Percentiles rank a stretch among this genome's conserved stretches.
Evolutionary conservation across 2,797 vertebrate genomes (phyloP).

Genomic region (Semaprochilodus insignis): DNA sequence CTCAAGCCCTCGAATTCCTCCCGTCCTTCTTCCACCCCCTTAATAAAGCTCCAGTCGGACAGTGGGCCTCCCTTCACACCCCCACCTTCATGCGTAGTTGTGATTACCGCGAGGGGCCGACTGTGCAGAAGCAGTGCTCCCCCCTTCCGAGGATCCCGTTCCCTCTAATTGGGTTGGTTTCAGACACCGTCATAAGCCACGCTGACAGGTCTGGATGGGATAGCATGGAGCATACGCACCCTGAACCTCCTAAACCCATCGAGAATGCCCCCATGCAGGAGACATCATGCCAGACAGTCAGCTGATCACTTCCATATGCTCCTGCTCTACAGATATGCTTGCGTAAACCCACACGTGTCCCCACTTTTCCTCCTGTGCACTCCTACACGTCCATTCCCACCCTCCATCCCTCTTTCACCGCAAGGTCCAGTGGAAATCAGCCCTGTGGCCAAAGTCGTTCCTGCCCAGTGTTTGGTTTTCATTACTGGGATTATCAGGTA

Average conservation of each 20-base stretch:
- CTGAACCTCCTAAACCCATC: conserved; percentile 20
- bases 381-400: conserved; percentile 32
- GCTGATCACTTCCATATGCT: conserved; percentile 61
- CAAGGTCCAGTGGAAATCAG: conserved; percentile 34
- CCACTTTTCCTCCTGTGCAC: conserved; percentile 19
- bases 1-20: conserved; percentile 48
- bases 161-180: conserved; percentile 47
- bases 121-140: conserved; percentile 34
- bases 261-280: conserved; percentile 42
- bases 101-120: conserved; percentile 38
- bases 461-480: conserved; percentile 46
- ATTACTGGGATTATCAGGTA: conserved; percentile 53
- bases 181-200: conserved; percentile 39
- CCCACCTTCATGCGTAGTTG: conserved; percentile 21
- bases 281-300: conserved; percentile 46
- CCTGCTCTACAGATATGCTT: conserved; percentile 13
- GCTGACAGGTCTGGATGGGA: conserved; percentile 38
- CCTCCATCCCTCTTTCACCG: conserved; percentile 33
- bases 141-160: conserved; percentile 35
- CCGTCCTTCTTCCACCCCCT: conserved; percentile 27
- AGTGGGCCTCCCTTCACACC: conserved; percentile 7
- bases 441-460: conserved; percentile 45
- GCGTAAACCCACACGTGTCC: conserved; percentile 44
- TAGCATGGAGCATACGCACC: conserved; percentile 33
- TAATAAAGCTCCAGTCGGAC: conserved; percentile 6